These are phyloP conservation scores for Branchellion lobata DNA, from an alignment of 2,888 invertebrate species.

Conservation along the genomic window DNA sequence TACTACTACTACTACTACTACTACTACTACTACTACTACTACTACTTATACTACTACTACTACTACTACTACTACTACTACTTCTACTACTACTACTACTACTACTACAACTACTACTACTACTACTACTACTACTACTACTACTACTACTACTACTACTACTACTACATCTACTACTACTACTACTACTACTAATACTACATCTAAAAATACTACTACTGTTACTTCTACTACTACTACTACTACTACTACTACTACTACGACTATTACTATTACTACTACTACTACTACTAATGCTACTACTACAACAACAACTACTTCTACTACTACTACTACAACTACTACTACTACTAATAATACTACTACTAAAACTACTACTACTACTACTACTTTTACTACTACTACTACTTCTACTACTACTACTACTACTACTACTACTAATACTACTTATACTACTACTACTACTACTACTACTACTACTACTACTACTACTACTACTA, in stretches of 20 bases:
- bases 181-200: constrained; percentile 8
- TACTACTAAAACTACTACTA: constrained; percentile 17
- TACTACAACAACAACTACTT: constrained; percentile 46
- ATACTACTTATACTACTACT: constrained; percentile 5
- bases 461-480: constrained; percentile 17
- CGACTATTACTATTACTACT: constrained; percentile 48
- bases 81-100: neutral
- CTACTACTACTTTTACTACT: neutral
- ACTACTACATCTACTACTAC: constrained; percentile 14
- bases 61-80: constrained; percentile 10
- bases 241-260: constrained; percentile 46
- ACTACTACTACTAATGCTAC: constrained; percentile 48
- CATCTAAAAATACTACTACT: neutral
- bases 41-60: neutral
- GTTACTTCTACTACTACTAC: constrained; percentile 28
- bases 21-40: neutral
- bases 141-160: constrained; percentile 16
- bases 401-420: constrained; percentile 13
- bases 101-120: constrained; percentile 16
- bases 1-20: constrained; percentile 18
- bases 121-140: constrained; percentile 14
- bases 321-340: constrained; percentile 46
- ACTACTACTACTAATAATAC: constrained; percentile 46
- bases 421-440: constrained; percentile 18
- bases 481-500: constrained; percentile 19